phyloP scores from a whole-genome alignment of 1,140 invertebrate genomes.

The Papilio polyxenes region DNA sequence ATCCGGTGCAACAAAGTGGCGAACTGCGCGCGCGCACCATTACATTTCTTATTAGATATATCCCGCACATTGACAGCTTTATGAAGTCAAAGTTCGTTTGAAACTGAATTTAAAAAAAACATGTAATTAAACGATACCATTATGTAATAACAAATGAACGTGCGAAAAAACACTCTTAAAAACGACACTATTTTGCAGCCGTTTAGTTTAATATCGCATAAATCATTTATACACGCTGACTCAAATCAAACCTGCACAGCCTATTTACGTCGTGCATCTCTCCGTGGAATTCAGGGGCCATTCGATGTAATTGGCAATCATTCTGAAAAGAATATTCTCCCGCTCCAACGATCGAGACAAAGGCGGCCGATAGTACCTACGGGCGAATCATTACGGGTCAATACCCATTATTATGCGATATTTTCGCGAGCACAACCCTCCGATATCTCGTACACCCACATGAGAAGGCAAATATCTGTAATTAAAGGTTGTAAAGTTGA shows the following conservation, averaged over 20 bases:
- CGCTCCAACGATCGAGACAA: slow-evolving; percentile 76
- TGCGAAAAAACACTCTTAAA: slow-evolving; percentile 40
- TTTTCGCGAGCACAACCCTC: slow-evolving; percentile 77
- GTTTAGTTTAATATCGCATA: slow-evolving; percentile 66
- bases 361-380: slow-evolving; percentile 77
- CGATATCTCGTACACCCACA: slow-evolving; percentile 75
- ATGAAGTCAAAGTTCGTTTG: slow-evolving; percentile 42
- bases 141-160: slow-evolving; percentile 34
- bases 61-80: slow-evolving; percentile 56
- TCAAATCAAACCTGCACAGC: slow-evolving; percentile 64
- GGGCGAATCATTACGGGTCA: slow-evolving; percentile 77
- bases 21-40: slow-evolving; percentile 51
- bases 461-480: slow-evolving; percentile 79
- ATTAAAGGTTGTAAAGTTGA: slow-evolving; percentile 81
- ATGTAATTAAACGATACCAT: not conserved
- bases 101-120: slow-evolving; percentile 38
- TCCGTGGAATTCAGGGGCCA: slow-evolving; percentile 73
- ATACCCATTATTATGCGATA: slow-evolving; percentile 80
- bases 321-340: slow-evolving; percentile 75
- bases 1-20: slow-evolving; percentile 78
- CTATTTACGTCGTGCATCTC: slow-evolving; percentile 67
- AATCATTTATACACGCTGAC: slow-evolving; percentile 66
- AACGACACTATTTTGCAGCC: slow-evolving; percentile 43
- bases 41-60: slow-evolving; percentile 70
- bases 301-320: slow-evolving; percentile 80